These are phyloP conservation scores for Hololepta plana DNA, from an alignment of 2,888 invertebrate genomes.

Conservation along the genomic window DNA sequence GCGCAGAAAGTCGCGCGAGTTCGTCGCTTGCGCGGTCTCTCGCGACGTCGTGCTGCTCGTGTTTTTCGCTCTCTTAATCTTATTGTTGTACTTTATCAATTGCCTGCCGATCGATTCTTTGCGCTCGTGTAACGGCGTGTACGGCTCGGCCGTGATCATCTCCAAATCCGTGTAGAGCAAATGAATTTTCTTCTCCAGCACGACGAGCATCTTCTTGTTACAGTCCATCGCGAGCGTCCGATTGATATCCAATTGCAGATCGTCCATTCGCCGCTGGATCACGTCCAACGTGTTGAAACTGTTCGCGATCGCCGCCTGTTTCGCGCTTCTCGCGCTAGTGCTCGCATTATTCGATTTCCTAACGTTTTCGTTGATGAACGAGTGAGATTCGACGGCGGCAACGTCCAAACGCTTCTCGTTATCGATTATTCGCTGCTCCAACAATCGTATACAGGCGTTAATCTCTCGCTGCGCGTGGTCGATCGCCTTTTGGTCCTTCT, in stretches of 20 bases:
- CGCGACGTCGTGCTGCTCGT: neutral
- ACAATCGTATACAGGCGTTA: conserved; percentile 8
- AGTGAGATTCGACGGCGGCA: conserved; percentile 12
- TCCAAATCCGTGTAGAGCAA: conserved; percentile 11
- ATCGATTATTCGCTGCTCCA: conserved; percentile 9
- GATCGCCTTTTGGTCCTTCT: conserved; percentile 6
- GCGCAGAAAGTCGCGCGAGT: conserved; percentile 4
- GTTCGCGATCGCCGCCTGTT: too few relatives aligned
- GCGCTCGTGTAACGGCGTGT: conserved; percentile 8
- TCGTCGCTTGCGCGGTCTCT: conserved; percentile 5
- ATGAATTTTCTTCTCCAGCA: conserved; percentile 11
- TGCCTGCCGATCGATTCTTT: conserved; percentile 10
- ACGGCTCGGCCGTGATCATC: conserved; percentile 9
- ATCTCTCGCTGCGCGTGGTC: conserved; percentile 9
- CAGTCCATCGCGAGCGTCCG: conserved; percentile 9
- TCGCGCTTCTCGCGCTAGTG: too few relatives aligned
- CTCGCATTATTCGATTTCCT: too few relatives aligned
- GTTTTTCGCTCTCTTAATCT: conserved; percentile 9
- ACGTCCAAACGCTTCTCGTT: conserved; percentile 11
- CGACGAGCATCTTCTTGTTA: conserved; percentile 8
- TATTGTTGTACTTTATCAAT: conserved; percentile 11
- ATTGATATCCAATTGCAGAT: conserved; percentile 10
- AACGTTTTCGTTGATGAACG: conserved; percentile 12
- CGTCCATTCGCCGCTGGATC: conserved; percentile 8
- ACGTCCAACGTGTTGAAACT: conserved; percentile 7